Conservation (phyloP, 2,888 invertebrate genomes). For the Pachymerium ferrugineum region DNA sequence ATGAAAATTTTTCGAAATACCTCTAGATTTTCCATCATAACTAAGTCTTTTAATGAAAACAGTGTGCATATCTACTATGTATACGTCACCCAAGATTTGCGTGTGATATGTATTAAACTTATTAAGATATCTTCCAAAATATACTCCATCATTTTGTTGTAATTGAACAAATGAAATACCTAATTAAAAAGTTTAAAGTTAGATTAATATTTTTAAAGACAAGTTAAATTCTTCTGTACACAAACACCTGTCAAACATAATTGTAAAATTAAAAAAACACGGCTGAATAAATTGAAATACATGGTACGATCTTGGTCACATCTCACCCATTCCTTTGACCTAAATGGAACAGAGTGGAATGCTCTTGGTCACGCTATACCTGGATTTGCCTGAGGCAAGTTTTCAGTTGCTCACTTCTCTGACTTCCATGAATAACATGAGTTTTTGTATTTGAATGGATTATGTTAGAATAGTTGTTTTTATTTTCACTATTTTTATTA, state of each 20-base stretch:
- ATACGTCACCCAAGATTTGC: slow-evolving; percentile 62
- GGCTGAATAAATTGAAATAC: not conserved
- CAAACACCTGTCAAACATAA: not conserved
- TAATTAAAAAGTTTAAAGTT: not conserved
- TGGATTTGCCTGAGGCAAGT: not conserved
- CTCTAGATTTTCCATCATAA: slow-evolving; percentile 67
- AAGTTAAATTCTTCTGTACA: no score
- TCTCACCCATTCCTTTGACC: not conserved
- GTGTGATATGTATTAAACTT: slow-evolving; percentile 39
- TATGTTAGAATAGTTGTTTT: not conserved
- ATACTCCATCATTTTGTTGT: not conserved
- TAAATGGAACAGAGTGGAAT: not conserved
- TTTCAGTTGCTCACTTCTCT: not conserved
- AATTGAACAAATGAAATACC: not conserved
- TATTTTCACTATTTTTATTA: not conserved
- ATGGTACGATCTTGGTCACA: not conserved
- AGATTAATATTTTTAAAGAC: not conserved
- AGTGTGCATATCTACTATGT: slow-evolving; percentile 80
- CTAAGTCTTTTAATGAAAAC: slow-evolving; percentile 79
- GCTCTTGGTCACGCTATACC: not conserved
- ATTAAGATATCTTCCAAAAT: slow-evolving; percentile 37
- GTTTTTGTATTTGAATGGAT: not conserved
- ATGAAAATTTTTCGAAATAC: not conserved
- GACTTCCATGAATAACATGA: not conserved
- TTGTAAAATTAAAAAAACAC: no score